Percentiles rank a stretch among this genome's conserved stretches.
phyloP scores from a whole-genome alignment of 2,113 vertebrate species.

The Oriolus oriolus region DNA sequence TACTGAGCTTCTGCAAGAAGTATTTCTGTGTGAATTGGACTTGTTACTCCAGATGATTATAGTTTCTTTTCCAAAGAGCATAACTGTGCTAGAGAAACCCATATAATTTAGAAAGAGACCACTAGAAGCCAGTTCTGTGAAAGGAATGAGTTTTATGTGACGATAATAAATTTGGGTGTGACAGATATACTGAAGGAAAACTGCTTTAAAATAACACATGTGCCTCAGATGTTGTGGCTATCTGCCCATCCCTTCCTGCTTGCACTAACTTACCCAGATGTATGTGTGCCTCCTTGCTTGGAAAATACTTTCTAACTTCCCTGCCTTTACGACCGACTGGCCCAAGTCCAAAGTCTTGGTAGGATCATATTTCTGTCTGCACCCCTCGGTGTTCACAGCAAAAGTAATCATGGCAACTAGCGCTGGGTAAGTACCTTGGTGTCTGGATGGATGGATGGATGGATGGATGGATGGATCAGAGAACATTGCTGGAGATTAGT shows the following conservation, averaged over 20 bases:
- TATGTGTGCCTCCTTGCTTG: neutral
- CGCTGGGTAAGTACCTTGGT: neutral
- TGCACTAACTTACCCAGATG: conserved; percentile 26
- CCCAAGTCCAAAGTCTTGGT: neutral
- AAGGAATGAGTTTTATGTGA: conserved; percentile 11
- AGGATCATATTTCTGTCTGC: conserved; percentile 41
- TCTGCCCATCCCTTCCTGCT: conserved; percentile 12
- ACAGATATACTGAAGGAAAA: conserved; percentile 9
- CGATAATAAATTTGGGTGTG: neutral
- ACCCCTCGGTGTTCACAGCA: conserved; percentile 15
- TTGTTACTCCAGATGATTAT: neutral
- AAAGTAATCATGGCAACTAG: neutral
- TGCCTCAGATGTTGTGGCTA: conserved; percentile 32
- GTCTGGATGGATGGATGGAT: neutral
- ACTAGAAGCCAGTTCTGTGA: neutral
- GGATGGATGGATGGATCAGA: neutral
- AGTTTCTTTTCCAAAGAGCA: neutral
- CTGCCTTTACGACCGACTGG: neutral
- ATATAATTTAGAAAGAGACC: neutral
- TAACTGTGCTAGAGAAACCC: neutral
- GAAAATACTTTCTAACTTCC: conserved; percentile 32
- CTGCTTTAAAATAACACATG: conserved; percentile 7
- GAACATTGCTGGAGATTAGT: neutral
- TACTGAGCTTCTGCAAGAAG: neutral
- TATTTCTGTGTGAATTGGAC: neutral